These are phyloP conservation scores for Dromas ardeola DNA, from an alignment of 2,113 vertebrate genomes.

Conservation along the genomic window DNA sequence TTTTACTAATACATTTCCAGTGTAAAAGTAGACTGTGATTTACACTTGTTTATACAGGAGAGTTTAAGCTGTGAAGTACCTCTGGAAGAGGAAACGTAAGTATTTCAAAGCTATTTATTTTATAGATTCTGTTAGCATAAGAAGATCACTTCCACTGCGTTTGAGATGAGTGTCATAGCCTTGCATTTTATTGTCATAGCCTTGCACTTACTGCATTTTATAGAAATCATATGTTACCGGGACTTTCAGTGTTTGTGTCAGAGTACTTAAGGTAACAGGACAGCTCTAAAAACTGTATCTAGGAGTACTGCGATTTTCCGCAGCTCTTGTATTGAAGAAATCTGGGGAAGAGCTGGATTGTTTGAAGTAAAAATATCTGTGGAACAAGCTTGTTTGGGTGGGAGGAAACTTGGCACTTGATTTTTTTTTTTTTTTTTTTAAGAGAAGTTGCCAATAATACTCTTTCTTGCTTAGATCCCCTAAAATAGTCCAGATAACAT, in stretches of 20 bases:
- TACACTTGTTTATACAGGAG: not conserved
- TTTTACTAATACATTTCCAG: not conserved
- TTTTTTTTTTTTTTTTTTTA: not conserved
- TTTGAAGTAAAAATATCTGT: not conserved
- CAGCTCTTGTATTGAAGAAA: not conserved
- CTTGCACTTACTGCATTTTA: not conserved
- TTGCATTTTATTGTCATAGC: not conserved
- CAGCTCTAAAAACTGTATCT: not conserved
- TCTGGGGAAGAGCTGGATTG: not conserved
- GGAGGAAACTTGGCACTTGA: not conserved
- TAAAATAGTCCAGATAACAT: not conserved
- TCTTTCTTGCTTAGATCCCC: not conserved
- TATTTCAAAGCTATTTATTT: not conserved
- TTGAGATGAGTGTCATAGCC: not conserved
- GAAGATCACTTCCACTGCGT: not conserved
- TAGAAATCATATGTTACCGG: fast-evolving
- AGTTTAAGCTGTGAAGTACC: not conserved
- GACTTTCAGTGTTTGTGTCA: fast-evolving
- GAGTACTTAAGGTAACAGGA: not conserved
- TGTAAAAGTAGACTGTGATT: not conserved
- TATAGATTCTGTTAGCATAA: not conserved
- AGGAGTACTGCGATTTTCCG: not conserved
- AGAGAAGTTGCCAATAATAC: not conserved
- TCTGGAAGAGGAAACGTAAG: not conserved
- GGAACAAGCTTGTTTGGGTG: not conserved